These are phyloP conservation scores for Periophthalmus modestus DNA, from an alignment of 2,113 vertebrate species.

Conservation along the genomic window DNA sequence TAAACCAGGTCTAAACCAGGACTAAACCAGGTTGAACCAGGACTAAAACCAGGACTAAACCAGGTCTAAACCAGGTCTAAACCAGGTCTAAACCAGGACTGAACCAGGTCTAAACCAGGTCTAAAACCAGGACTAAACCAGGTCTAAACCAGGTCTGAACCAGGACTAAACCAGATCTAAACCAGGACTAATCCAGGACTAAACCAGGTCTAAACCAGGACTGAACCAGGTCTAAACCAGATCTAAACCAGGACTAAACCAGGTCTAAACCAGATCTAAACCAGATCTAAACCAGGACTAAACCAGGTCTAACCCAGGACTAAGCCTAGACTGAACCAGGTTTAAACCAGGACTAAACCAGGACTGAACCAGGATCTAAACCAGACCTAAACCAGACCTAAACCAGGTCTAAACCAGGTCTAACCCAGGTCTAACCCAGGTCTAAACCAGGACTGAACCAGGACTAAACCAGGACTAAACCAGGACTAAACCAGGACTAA, in stretches of 20 bases:
- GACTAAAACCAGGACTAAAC: not conserved
- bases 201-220: too few species aligned
- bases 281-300: too few species aligned
- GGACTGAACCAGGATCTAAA: not conserved
- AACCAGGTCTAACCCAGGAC: too few species aligned
- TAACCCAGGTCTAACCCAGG: not conserved
- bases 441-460: constrained; percentile 11
- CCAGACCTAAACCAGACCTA: not conserved
- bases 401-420: not conserved
- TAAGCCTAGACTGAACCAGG: too few species aligned
- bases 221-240: too few species aligned
- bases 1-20: too few species aligned
- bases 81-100: not conserved
- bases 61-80: not conserved
- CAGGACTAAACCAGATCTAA: constrained; percentile 5
- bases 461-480: constrained; percentile 24
- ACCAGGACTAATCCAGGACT: not conserved
- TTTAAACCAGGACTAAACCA: not conserved
- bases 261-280: too few species aligned
- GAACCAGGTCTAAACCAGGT: not conserved
- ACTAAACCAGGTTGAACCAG: too few species aligned
- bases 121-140: not conserved
- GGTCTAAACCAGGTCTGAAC: constrained; percentile 17
- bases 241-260: not conserved
- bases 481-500: not conserved